Conservation (phyloP, 2,797 vertebrate genomes). For the Poeciliopsis presidionis region DNA sequence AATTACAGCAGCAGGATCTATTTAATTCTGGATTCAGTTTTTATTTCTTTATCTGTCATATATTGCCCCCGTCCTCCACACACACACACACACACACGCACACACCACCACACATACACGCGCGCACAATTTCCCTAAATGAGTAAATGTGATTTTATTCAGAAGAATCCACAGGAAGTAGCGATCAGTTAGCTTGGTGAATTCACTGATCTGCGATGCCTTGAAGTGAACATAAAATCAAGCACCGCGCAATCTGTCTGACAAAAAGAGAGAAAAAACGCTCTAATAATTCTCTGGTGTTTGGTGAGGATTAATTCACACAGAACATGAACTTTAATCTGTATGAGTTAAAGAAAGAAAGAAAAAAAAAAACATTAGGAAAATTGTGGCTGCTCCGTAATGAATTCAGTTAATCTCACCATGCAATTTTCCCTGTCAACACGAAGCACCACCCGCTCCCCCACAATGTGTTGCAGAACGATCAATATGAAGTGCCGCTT, state of each 20-base stretch:
- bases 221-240: neutral
- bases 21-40: neutral
- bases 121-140: too few species aligned
- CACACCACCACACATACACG: fast-evolving
- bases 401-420: neutral
- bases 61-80: neutral
- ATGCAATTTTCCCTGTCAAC: neutral
- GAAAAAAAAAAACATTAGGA: neutral
- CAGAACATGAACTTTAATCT: neutral
- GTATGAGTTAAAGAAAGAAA: neutral
- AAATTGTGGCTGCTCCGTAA: neutral
- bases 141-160: neutral
- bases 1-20: neutral
- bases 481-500: neutral
- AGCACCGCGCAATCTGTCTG: neutral
- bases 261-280: neutral
- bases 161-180: neutral
- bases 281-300: neutral
- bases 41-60: neutral
- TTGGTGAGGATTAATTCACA: neutral
- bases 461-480: neutral
- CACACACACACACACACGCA: too few species aligned
- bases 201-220: neutral
- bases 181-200: neutral
- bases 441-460: neutral